phyloP scores from a whole-genome alignment of 2,888 invertebrate species.

The Lycaena phlaeas region DNA sequence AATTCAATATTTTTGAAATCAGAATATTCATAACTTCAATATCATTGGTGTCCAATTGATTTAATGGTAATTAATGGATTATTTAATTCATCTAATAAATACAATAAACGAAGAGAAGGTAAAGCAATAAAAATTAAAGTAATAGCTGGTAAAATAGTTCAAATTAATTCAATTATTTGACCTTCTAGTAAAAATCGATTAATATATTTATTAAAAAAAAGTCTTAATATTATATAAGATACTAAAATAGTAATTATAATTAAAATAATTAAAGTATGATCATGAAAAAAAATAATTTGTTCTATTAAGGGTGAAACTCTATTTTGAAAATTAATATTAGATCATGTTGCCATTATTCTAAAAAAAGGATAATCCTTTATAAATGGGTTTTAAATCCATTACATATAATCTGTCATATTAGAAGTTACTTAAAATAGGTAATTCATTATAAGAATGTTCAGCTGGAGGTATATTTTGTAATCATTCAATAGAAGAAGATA shows the following conservation, averaged over 20 bases:
- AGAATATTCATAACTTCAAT: slow-evolving; percentile 78
- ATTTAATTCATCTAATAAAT: slow-evolving; percentile 76
- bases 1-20: slow-evolving; percentile 43
- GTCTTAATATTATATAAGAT: slow-evolving; percentile 65
- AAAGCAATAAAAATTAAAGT: slow-evolving; percentile 76
- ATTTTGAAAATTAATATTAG: slow-evolving; percentile 73
- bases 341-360: slow-evolving; percentile 75
- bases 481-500: slow-evolving; percentile 76
- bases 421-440: slow-evolving; percentile 73
- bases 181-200: slow-evolving; percentile 73
- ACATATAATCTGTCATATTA: slow-evolving; percentile 74
- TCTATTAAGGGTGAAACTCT: slow-evolving; percentile 76
- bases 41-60: slow-evolving; percentile 78
- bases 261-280: slow-evolving; percentile 74
- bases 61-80: slow-evolving; percentile 65
- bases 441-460: slow-evolving; percentile 74
- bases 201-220: slow-evolving; percentile 72
- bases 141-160: slow-evolving; percentile 75
- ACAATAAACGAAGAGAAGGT: slow-evolving; percentile 74
- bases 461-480: slow-evolving; percentile 69
- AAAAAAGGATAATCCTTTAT: slow-evolving; percentile 77
- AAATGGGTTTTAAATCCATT: slow-evolving; percentile 78
- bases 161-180: slow-evolving; percentile 74
- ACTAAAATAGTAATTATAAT: slow-evolving; percentile 75
- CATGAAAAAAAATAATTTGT: slow-evolving; percentile 77